Percentiles rank a stretch among this genome's conserved stretches.
Evolutionary conservation across 2,888 invertebrate species (phyloP).

Genomic region (Cerceris ruficornis): DNA sequence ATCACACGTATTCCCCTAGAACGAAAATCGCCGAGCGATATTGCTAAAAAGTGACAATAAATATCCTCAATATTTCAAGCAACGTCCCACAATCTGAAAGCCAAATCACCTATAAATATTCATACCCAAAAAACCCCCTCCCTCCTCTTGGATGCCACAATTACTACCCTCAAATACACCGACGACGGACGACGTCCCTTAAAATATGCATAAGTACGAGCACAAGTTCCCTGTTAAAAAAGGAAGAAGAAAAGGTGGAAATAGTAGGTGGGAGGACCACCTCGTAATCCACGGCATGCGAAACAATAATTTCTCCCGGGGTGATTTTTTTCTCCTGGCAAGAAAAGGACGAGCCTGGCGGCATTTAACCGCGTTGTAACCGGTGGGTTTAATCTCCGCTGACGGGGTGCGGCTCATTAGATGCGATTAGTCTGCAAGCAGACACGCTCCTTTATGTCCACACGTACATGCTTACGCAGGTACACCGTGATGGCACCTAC

Average conservation of each 20-base stretch:
- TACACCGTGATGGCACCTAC: conserved; percentile 38
- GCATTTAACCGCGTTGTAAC: conserved; percentile 59
- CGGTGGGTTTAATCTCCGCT: conserved; percentile 71
- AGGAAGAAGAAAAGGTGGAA: too few species aligned
- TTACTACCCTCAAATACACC: too few species aligned
- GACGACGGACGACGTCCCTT: too few species aligned
- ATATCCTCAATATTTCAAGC: too few species aligned
- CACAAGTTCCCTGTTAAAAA: too few species aligned
- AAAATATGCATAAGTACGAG: too few species aligned
- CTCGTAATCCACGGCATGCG: neutral
- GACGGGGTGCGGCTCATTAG: conserved; percentile 74
- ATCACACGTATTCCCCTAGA: too few species aligned
- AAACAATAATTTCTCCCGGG: conserved; percentile 28
- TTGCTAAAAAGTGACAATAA: too few species aligned
- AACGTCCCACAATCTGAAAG: too few species aligned
- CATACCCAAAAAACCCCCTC: too few species aligned
- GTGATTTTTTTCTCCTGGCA: conserved; percentile 29
- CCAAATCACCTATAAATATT: too few species aligned
- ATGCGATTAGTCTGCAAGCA: conserved; percentile 73
- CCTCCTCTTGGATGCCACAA: too few species aligned
- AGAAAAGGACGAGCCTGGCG: conserved; percentile 10
- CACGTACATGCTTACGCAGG: conserved; percentile 40
- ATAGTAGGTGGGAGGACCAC: neutral
- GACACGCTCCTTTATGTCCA: conserved; percentile 61
- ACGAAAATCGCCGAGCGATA: neutral